A percentile compares a stretch with the other conserved stretches of the same genome.
Conservation (phyloP, 2,113 vertebrate species). For the Catharus fuscescens region DNA sequence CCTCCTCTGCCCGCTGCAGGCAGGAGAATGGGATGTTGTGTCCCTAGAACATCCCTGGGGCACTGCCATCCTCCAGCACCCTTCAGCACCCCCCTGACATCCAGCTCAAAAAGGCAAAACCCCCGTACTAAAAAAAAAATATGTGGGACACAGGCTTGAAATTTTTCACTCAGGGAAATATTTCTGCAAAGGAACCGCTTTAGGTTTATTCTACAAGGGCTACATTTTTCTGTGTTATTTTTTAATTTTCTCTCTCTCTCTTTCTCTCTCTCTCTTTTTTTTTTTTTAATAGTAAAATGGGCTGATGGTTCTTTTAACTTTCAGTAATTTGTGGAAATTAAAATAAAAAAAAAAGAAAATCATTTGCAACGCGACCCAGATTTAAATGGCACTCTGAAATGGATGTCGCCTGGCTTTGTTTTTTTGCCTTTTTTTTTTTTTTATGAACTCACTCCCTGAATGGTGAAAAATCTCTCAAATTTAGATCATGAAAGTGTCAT, state of each 20-base stretch:
- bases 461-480: conserved; percentile 25
- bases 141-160: background rate
- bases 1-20: background rate
- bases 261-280: background rate
- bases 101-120: background rate
- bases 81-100: accelerated
- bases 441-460: background rate
- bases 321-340: conserved; percentile 31
- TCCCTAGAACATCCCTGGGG: background rate
- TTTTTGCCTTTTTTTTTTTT: background rate
- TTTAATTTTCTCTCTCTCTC: background rate
- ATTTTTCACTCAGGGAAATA: background rate
- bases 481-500: background rate
- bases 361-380: conserved; percentile 1
- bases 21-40: background rate
- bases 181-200: background rate
- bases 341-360: conserved; percentile 31
- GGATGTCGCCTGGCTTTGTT: conserved; percentile 7
- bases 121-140: background rate
- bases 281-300: background rate
- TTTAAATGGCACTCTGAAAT: conserved; percentile 38
- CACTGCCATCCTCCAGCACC: background rate
- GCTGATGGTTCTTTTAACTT: conserved; percentile 25
- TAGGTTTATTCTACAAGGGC: background rate
- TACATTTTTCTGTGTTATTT: background rate